Conservation (phyloP, 2,113 vertebrate species). For the Cynoglossus semilaevis region DNA sequence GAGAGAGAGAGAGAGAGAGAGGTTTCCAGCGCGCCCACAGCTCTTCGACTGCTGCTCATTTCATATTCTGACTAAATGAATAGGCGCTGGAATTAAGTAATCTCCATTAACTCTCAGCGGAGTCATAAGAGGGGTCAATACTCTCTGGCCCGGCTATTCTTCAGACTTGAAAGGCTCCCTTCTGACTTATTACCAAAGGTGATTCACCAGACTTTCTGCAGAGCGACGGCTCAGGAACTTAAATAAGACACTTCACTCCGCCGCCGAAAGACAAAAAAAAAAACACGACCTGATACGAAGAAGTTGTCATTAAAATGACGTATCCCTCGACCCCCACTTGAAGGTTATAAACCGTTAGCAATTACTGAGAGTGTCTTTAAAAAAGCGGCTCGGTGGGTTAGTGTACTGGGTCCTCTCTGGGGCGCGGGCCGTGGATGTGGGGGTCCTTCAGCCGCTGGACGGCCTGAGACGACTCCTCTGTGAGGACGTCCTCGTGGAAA, state of each 20-base stretch:
- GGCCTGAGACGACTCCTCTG: constrained; percentile 27
- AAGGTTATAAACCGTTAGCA: constrained; percentile 66
- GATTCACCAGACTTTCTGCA: constrained; percentile 59
- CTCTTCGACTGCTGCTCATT: constrained; percentile 39
- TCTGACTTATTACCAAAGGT: constrained; percentile 68
- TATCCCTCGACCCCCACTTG: constrained; percentile 64
- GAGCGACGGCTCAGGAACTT: constrained; percentile 50
- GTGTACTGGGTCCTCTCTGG: constrained; percentile 32
- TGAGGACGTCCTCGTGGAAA: constrained; percentile 38
- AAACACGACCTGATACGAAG: constrained; percentile 53
- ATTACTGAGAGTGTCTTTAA: constrained; percentile 63
- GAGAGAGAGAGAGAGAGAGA: not conserved
- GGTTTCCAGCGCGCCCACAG: constrained; percentile 7
- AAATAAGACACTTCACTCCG: constrained; percentile 39
- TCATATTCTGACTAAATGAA: constrained; percentile 62
- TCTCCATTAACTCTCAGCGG: constrained; percentile 60
- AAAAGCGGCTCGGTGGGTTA: constrained; percentile 49
- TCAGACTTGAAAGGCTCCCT: constrained; percentile 56
- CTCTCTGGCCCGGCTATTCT: constrained; percentile 60
- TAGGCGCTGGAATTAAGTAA: constrained; percentile 61
- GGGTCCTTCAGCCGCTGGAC: constrained; percentile 29
- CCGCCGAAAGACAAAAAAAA: constrained; percentile 59
- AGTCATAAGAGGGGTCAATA: constrained; percentile 60
- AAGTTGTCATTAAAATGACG: constrained; percentile 65
- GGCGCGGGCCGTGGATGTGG: constrained; percentile 9